A percentile compares a stretch with the other conserved stretches of the same genome.
Evolutionary conservation across 2,888 invertebrate species (phyloP).

Genomic region (Amblyjoppa proteus): DNA sequence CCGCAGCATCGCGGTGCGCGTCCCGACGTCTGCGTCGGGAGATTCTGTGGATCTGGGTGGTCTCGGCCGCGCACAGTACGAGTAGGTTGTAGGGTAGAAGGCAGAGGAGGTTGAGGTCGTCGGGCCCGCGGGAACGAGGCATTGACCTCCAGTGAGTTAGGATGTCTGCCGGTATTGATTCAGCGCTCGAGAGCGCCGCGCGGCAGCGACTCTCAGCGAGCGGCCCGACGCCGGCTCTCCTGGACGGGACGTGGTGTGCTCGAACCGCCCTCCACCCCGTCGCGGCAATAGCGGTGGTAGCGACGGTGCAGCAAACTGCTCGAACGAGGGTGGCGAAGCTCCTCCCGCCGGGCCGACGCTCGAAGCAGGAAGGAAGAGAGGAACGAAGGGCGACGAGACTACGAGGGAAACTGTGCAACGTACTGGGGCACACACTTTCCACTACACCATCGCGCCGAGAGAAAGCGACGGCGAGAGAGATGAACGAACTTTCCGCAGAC

Average conservation of each 20-base stretch:
- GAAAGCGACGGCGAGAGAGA: slow-evolving; percentile 37
- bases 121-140: slow-evolving; percentile 87
- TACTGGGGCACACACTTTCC: slow-evolving; percentile 79
- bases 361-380: slow-evolving; percentile 52
- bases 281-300: slow-evolving; percentile 5
- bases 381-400: slow-evolving; percentile 64
- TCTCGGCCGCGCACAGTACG: slow-evolving; percentile 55
- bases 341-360: neutral
- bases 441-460: slow-evolving; percentile 41
- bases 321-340: slow-evolving; percentile 79
- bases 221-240: slow-evolving; percentile 68
- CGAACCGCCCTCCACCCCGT: neutral
- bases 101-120: slow-evolving; percentile 85
- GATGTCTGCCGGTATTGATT: slow-evolving; percentile 87
- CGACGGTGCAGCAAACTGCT: slow-evolving; percentile 85
- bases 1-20: slow-evolving; percentile 49
- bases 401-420: slow-evolving; percentile 83
- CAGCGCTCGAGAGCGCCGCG: slow-evolving; percentile 79
- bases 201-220: slow-evolving; percentile 75
- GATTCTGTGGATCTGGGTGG: slow-evolving; percentile 75
- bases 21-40: slow-evolving; percentile 65
- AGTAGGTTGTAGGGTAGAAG: slow-evolving; percentile 67
- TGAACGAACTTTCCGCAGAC: slow-evolving; percentile 23
- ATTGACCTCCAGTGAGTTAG: slow-evolving; percentile 87
- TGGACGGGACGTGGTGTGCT: slow-evolving; percentile 18